A percentile compares a stretch with the other conserved stretches of the same genome.
Evolutionary conservation across 2,113 vertebrate species (phyloP).

Genomic region (Ictalurus punctatus): DNA sequence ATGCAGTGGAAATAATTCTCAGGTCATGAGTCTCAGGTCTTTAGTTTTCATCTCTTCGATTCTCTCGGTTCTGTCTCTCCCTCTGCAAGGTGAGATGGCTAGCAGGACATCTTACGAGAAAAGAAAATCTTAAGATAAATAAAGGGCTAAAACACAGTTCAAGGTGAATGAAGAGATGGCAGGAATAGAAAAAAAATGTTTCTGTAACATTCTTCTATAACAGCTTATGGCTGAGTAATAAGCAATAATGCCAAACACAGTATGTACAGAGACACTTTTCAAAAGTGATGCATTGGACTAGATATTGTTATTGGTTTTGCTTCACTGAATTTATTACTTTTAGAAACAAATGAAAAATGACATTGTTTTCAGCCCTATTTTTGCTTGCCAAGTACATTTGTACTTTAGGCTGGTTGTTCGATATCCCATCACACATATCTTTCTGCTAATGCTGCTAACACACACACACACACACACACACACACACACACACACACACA

Average conservation of each 20-base stretch:
- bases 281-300: background rate
- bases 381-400: background rate
- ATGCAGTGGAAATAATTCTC: background rate
- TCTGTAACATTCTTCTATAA: slow-evolving; percentile 4
- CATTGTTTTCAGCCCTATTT: background rate
- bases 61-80: slow-evolving; percentile 7
- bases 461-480: background rate
- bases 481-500: background rate
- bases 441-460: background rate
- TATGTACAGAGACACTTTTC: background rate
- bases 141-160: slow-evolving; percentile 2
- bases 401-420: background rate
- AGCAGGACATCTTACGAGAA: background rate
- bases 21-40: slow-evolving; percentile 2
- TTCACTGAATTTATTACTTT: slow-evolving; percentile 20
- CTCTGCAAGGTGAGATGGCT: slow-evolving; percentile 4
- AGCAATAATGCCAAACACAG: background rate
- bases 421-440: background rate
- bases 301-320: background rate
- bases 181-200: background rate
- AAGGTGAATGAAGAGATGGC: background rate
- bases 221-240: background rate
- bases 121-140: background rate
- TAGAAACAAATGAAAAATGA: background rate
- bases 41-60: background rate